Base-by-base conservation (phyloP, 2,888 invertebrate genomes). In the Athalia cordata region DNA sequence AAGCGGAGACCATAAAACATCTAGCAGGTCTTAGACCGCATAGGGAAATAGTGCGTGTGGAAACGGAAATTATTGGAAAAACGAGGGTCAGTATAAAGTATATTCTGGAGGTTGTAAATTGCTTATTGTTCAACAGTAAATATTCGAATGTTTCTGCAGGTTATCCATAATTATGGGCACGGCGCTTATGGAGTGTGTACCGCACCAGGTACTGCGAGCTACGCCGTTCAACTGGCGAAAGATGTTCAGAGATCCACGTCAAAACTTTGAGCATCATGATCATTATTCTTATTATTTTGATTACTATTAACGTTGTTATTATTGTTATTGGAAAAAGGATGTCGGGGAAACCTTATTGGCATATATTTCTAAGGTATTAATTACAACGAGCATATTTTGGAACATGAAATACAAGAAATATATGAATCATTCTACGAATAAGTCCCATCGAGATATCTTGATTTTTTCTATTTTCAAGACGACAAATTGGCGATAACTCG, bases 161-260 rank as follows among this genome's bases (percentile, higher is more conserved):
- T 98, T 52, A 94, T 98, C 5, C 98, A 99, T 88, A 97, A 98
- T 90, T 98, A 98, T 87, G 98, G 98, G 0, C 98, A 98, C 88
- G 98, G 98, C 0, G 98, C 97, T 0, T 97, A 98, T 88, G 98
- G 98, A 0, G 95, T 98, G 0, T 95, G 96, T 79, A 94, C 96
- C 57, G 95, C 97, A 5, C 98, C 98, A 49, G 98, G 98, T 7
- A 97, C 97, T 0, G 94, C 96, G 0, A 91, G 93, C 79, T 92
- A 96, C 85, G 96, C 97, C 0, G 94, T 96, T 0, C 87, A 93
- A 75, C 90, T 96, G 15, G 94, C 95, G 0, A 91, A 92, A 72
- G 93, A 96, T 82, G 86, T 93, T 80, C 87, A 88, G 61, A 85
- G 81, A 78, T 79, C 85, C 9, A 83, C 52, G 55, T 59, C 70